Evolutionary conservation across 2,888 invertebrate genomes (phyloP).

Genomic region (Phania funesta): DNA sequence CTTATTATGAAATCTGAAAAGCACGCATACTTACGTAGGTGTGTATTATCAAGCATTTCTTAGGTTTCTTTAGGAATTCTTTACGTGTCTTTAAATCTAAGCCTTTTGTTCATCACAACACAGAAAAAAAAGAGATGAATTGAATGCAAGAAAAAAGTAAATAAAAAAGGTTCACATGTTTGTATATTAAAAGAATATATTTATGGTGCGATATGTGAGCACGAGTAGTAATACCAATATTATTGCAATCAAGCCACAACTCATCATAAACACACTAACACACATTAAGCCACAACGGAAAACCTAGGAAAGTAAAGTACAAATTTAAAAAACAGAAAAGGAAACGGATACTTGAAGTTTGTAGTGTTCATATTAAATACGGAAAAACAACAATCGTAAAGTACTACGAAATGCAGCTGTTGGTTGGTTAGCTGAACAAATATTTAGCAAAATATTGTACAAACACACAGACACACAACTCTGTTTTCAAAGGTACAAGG

Average conservation of each 20-base stretch:
- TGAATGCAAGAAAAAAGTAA: background rate
- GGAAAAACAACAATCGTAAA: background rate
- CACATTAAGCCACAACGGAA: background rate
- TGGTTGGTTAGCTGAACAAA: no score
- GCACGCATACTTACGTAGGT: constrained; percentile 34
- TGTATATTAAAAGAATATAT: background rate
- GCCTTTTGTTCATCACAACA: constrained; percentile 32
- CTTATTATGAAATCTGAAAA: constrained; percentile 27
- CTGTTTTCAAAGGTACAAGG: no score
- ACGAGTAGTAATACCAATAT: background rate
- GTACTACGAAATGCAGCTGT: no score
- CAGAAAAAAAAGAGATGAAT: background rate
- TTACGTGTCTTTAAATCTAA: constrained; percentile 52
- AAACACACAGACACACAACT: no score
- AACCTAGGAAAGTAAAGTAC: constrained; percentile 6
- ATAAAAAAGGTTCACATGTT: background rate
- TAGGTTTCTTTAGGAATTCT: constrained; percentile 56
- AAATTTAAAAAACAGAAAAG: constrained; percentile 52
- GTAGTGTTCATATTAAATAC: constrained; percentile 33
- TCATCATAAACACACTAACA: background rate
- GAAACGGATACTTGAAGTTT: constrained; percentile 62
- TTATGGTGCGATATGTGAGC: background rate
- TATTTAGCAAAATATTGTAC: no score
- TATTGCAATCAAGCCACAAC: no score
- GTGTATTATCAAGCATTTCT: constrained; percentile 44